A percentile compares a stretch with the other conserved stretches of the same genome.
Evolutionary conservation across 2,797 vertebrate species (phyloP).

Genomic region (Clamator glandarius): DNA sequence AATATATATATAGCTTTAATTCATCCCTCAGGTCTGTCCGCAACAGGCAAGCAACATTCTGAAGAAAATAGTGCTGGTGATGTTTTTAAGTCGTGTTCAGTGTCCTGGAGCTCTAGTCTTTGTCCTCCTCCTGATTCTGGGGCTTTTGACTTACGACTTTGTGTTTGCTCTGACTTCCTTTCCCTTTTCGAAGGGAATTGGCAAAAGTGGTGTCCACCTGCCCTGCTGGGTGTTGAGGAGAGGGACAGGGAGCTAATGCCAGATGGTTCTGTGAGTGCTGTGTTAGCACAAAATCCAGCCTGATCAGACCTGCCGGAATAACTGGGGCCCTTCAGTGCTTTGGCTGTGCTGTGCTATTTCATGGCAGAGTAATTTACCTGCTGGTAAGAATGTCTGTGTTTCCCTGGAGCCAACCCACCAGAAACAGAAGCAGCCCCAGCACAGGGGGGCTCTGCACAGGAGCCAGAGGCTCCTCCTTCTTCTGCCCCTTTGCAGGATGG

Average conservation of each 20-base stretch:
- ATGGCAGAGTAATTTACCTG: not conserved
- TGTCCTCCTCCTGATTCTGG: not conserved
- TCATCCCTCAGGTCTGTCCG: not conserved
- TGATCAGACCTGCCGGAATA: not conserved
- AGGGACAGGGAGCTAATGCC: not conserved
- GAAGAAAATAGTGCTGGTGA: not conserved
- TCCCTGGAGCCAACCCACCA: not conserved
- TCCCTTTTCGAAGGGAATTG: not conserved
- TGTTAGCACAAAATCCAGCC: not conserved
- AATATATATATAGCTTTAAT: not conserved
- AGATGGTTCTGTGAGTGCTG: no score
- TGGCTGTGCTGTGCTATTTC: not conserved
- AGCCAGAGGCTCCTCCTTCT: not conserved
- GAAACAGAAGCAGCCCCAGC: not conserved
- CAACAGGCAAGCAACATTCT: not conserved
- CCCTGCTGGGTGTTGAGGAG: fast-evolving
- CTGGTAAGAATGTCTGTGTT: not conserved
- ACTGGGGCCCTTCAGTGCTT: not conserved
- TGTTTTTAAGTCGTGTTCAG: fast-evolving
- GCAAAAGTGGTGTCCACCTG: not conserved
- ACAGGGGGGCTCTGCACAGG: not conserved
- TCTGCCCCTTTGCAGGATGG: not conserved
- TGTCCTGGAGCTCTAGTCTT: not conserved
- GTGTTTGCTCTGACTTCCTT: not conserved
- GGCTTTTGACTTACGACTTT: not conserved